Evolutionary conservation across 2,888 invertebrate species (phyloP).

Genomic region (Mantis religiosa): DNA sequence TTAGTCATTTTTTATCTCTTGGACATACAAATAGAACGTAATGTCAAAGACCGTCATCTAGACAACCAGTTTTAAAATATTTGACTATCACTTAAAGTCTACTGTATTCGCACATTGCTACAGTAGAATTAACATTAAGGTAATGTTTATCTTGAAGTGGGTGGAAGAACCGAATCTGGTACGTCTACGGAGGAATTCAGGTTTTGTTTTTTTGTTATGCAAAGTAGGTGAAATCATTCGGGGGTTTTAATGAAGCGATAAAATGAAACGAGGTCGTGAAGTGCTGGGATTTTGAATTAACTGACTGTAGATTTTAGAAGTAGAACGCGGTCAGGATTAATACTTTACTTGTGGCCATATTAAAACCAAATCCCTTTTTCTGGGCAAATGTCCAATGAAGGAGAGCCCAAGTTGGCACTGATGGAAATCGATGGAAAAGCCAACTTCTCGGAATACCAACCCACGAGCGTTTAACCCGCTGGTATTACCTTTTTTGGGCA

Average conservation of each 20-base stretch:
- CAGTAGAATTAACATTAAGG: too few relatives aligned
- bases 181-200: too few relatives aligned
- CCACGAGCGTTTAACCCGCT: not conserved
- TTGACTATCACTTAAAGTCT: too few relatives aligned
- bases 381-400: not conserved
- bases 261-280: not conserved
- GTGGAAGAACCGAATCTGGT: too few relatives aligned
- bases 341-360: not conserved
- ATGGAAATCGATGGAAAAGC: not conserved
- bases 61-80: too few relatives aligned
- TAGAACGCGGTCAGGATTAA: not conserved
- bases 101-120: too few relatives aligned
- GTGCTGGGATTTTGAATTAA: not conserved
- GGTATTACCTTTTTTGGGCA: not conserved
- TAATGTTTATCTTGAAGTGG: too few relatives aligned
- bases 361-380: not conserved
- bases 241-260: not conserved
- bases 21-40: too few relatives aligned
- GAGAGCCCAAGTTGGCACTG: not conserved
- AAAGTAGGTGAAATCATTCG: not conserved
- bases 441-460: not conserved
- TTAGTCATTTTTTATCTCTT: too few relatives aligned
- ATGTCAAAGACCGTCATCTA: too few relatives aligned
- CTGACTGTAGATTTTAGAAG: not conserved
- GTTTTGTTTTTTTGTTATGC: not conserved